These are phyloP conservation scores for Heteromyza rotundicornis DNA, from an alignment of 2,888 invertebrate species.

Conservation along the genomic window DNA sequence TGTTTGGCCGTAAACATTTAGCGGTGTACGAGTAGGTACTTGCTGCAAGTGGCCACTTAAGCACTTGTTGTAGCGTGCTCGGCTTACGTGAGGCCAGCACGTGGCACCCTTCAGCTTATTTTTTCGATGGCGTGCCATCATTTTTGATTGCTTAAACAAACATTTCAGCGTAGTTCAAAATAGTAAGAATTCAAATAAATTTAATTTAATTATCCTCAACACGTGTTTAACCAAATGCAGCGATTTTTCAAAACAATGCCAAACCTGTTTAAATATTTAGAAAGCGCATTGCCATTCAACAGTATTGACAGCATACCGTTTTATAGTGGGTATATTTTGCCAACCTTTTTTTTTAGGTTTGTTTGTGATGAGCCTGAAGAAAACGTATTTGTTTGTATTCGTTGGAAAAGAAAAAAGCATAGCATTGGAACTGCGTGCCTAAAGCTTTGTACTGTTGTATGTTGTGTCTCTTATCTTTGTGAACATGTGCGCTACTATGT, in stretches of 20 bases:
- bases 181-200: slow-evolving; percentile 50
- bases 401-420: too few relatives aligned
- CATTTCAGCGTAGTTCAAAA: slow-evolving; percentile 21
- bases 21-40: not conserved
- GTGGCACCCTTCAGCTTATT: slow-evolving; percentile 33
- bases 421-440: too few relatives aligned
- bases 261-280: slow-evolving; percentile 49
- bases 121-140: not conserved
- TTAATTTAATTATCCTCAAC: slow-evolving; percentile 57
- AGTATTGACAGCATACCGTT: not conserved
- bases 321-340: too few relatives aligned
- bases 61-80: slow-evolving; percentile 1
- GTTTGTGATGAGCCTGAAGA: too few relatives aligned
- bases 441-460: too few relatives aligned
- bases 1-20: not conserved
- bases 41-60: not conserved
- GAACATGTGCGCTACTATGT: too few relatives aligned
- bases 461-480: too few relatives aligned
- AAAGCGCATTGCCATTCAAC: slow-evolving; percentile 25
- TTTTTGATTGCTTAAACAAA: slow-evolving; percentile 9
- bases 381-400: too few relatives aligned
- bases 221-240: slow-evolving; percentile 59
- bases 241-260: slow-evolving; percentile 49
- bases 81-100: slow-evolving; percentile 27
- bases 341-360: too few relatives aligned